Conservation (phyloP, 2,888 invertebrate species). For the Sympetrum striolatum region DNA sequence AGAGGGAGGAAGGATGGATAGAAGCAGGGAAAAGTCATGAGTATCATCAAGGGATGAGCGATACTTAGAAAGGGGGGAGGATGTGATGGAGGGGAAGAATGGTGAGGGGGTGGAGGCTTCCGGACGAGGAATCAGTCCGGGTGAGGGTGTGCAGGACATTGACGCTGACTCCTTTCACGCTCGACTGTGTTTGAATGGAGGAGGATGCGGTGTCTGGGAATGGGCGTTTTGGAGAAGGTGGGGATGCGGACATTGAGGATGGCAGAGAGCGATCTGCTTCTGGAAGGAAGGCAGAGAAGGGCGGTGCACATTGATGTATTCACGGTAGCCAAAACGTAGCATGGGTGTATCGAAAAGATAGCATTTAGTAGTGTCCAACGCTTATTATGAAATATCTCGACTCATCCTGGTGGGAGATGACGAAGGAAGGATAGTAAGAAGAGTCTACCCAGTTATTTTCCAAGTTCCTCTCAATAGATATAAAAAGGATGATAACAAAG, state of each 20-base stretch:
- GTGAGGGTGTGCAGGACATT: conserved; percentile 6
- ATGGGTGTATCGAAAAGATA: background rate
- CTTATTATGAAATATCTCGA: background rate
- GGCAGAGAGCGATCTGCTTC: background rate
- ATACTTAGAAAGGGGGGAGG: background rate
- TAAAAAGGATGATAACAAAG: no score
- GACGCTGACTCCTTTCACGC: conserved; percentile 34
- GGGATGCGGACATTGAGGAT: background rate
- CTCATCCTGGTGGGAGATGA: background rate
- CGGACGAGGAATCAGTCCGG: background rate
- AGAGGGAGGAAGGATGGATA: background rate
- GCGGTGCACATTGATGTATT: background rate
- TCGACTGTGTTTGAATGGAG: conserved; percentile 40
- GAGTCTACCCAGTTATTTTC: background rate
- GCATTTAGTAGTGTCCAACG: background rate
- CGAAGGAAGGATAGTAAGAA: background rate
- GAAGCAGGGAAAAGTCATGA: background rate
- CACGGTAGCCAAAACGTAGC: background rate
- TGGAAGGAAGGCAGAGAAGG: background rate
- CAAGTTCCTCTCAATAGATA: no score
- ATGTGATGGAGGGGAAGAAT: background rate
- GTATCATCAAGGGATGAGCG: background rate
- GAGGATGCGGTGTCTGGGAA: background rate
- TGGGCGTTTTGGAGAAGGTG: no score
- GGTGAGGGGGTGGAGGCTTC: background rate